A percentile compares a stretch with the other conserved stretches of the same genome.
These are phyloP conservation scores for Acrossocheilus wenchowensis DNA, from an alignment of 2,797 vertebrate genomes.

Conservation along the genomic window DNA sequence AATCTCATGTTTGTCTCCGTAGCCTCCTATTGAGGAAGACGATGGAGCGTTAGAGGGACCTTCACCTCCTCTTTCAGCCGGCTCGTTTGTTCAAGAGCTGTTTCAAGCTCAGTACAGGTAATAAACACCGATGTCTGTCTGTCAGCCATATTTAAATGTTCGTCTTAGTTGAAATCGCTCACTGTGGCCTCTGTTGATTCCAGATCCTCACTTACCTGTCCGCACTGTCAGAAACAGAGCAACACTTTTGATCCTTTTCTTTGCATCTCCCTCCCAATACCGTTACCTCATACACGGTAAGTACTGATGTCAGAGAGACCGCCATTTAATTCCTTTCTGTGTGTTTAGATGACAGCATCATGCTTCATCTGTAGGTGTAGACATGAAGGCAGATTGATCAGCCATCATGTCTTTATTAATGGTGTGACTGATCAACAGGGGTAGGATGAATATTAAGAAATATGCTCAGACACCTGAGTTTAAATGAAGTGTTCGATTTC, in stretches of 20 bases:
- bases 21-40: constrained; percentile 91
- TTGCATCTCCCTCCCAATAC: constrained; percentile 97
- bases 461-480: background rate
- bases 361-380: background rate
- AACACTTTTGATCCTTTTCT: constrained; percentile 99
- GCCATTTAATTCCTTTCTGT: background rate
- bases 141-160: background rate
- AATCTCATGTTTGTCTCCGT: constrained; percentile 32
- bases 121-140: constrained; percentile 34
- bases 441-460: background rate
- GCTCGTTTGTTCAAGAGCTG: constrained; percentile 96
- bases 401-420: background rate
- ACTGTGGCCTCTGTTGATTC: constrained; percentile 39
- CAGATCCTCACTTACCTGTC: constrained; percentile 97
- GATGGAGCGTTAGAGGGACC: constrained; percentile 87
- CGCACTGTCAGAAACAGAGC: constrained; percentile 99
- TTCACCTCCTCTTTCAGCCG: constrained; percentile 87
- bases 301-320: constrained; percentile 43
- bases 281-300: constrained; percentile 90
- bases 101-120: constrained; percentile 99
- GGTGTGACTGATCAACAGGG: background rate
- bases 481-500: background rate
- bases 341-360: background rate
- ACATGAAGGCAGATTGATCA: background rate
- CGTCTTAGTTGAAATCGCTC: background rate